Conservation (phyloP, 2,888 invertebrate genomes). For the Campoplex capitator region DNA sequence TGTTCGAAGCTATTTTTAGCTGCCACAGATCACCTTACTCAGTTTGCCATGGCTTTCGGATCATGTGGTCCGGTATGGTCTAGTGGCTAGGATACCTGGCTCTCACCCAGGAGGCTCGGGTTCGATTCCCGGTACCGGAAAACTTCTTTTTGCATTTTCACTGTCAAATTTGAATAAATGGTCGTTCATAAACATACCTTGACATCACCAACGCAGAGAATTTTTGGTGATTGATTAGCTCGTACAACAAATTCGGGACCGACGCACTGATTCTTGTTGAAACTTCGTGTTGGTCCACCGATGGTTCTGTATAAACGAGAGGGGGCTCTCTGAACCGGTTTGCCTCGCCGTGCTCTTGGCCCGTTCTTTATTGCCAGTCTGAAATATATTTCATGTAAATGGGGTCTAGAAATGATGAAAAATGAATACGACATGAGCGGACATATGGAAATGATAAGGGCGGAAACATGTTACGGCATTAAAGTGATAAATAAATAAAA, state of each 20-base stretch:
- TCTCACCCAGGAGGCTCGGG: constrained; percentile 87
- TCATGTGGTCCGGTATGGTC: constrained; percentile 86
- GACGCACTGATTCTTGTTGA: constrained; percentile 85
- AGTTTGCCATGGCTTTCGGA: not conserved
- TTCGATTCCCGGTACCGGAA: constrained; percentile 88
- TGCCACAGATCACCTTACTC: not conserved
- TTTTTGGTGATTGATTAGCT: constrained; percentile 88
- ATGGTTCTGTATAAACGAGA: constrained; percentile 89
- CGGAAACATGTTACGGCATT: not conserved
- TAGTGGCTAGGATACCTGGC: constrained; percentile 88
- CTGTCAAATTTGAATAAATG: not conserved
- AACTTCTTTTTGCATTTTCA: not conserved
- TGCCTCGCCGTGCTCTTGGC: constrained; percentile 85
- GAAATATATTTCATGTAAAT: not conserved
- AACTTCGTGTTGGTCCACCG: constrained; percentile 84
- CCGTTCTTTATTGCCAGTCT: constrained; percentile 77
- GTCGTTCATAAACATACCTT: constrained; percentile 82
- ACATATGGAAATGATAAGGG: not conserved
- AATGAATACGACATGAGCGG: not conserved
- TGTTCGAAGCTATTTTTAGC: not conserved
- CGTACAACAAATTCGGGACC: constrained; percentile 92
- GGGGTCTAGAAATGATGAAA: not conserved
- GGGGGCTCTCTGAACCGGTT: constrained; percentile 90
- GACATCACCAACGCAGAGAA: constrained; percentile 87
- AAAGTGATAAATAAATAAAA: too few relatives aligned